phyloP scores from a whole-genome alignment of 2,888 invertebrate genomes.

The Tubulanus polymorphus region DNA sequence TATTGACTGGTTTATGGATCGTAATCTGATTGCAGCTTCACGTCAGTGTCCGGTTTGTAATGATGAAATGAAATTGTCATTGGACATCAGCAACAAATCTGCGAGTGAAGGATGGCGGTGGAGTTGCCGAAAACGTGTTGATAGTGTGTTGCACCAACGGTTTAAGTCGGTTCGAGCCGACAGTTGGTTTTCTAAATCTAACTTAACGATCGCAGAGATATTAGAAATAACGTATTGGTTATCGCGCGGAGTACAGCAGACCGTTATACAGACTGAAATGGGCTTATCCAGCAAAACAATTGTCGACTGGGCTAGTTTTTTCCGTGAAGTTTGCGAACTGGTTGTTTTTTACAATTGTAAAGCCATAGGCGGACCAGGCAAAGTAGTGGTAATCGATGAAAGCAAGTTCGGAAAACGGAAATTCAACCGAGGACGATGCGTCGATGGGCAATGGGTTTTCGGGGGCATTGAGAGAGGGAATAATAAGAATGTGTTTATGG shows the following conservation, averaged over 20 bases:
- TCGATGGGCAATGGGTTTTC: constrained; percentile 19
- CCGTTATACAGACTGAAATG: constrained; percentile 3
- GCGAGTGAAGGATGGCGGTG: not conserved
- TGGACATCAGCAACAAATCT: no score
- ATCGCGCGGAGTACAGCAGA: not conserved
- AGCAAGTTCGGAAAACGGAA: constrained; percentile 21
- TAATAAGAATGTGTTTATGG: constrained; percentile 11
- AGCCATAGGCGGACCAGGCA: constrained; percentile 15
- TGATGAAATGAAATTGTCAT: no score
- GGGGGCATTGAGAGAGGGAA: constrained; percentile 14
- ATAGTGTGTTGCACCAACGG: not conserved
- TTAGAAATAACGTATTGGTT: not conserved
- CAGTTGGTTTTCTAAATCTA: not conserved
- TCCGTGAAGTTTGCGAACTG: constrained; percentile 12
- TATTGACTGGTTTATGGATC: no score
- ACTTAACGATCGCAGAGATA: not conserved
- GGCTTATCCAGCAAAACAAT: no score
- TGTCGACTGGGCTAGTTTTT: no score
- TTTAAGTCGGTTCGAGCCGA: not conserved
- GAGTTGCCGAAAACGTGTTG: not conserved
- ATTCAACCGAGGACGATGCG: constrained; percentile 16
- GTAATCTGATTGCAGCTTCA: no score
- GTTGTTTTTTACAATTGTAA: constrained; percentile 7
- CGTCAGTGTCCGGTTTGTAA: no score
- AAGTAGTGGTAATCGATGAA: constrained; percentile 16